Conservation (phyloP, 2,113 vertebrate species). For the Anarrhichthys ocellatus region DNA sequence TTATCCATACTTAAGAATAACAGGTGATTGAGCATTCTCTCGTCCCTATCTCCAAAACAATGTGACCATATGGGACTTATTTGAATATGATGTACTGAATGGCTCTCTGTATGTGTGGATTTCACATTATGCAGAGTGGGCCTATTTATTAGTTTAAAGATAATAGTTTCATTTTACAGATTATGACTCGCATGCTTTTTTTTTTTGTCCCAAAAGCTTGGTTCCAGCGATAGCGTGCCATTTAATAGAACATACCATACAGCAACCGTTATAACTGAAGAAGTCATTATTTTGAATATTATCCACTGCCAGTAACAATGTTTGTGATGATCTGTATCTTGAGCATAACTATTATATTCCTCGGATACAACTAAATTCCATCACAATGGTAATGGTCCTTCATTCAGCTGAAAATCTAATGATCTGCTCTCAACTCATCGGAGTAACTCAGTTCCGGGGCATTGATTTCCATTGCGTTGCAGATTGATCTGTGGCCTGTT, state of each 20-base stretch:
- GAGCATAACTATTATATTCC: constrained; percentile 49
- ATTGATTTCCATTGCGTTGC: constrained; percentile 78
- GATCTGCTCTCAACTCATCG: constrained; percentile 63
- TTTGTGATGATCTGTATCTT: constrained; percentile 60
- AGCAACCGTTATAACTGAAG: constrained; percentile 25
- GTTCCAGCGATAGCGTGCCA: constrained; percentile 33
- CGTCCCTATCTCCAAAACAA: constrained; percentile 70
- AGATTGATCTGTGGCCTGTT: constrained; percentile 75
- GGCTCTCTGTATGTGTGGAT: constrained; percentile 56
- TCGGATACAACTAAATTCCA: constrained; percentile 64
- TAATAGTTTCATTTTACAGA: constrained; percentile 71
- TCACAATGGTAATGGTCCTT: constrained; percentile 64
- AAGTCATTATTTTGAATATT: constrained; percentile 61
- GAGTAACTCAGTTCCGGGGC: constrained; percentile 71
- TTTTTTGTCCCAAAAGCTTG: background rate
- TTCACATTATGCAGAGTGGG: constrained; percentile 61
- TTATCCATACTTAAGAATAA: constrained; percentile 74
- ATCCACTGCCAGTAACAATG: constrained; percentile 47
- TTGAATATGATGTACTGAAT: constrained; percentile 59
- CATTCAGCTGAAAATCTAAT: constrained; percentile 70
- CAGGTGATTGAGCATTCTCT: constrained; percentile 77
- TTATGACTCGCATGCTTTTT: constrained; percentile 41
- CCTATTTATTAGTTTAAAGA: constrained; percentile 68
- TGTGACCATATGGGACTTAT: constrained; percentile 77
- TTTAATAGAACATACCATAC: constrained; percentile 52